Percentiles rank a stretch among this genome's conserved stretches.
These are phyloP conservation scores for Zygothrica quintamaculata DNA, from an alignment of 2,888 invertebrate genomes.

Conservation along the genomic window DNA sequence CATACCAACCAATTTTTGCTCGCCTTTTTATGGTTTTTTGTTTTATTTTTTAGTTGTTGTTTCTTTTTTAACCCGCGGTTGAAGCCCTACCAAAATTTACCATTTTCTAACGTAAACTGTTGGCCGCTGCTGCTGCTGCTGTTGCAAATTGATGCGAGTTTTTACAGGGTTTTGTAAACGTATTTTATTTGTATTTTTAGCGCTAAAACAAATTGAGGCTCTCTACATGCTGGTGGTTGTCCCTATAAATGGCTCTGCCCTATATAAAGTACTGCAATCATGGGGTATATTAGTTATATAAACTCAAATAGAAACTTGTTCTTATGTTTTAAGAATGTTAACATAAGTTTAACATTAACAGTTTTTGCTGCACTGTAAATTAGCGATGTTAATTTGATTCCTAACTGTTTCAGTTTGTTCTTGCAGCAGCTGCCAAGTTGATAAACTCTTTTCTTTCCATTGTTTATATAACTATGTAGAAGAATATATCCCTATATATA, in stretches of 20 bases:
- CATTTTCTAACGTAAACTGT: slow-evolving; percentile 76
- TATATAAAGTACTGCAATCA: slow-evolving; percentile 17
- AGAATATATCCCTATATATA: slow-evolving; percentile 44
- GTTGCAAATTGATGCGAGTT: slow-evolving; percentile 71
- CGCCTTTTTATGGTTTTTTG: no score
- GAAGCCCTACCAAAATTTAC: slow-evolving; percentile 55
- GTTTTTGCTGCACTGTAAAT: no score
- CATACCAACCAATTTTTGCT: no score
- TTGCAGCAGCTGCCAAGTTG: slow-evolving; percentile 18
- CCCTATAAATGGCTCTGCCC: slow-evolving; percentile 39
- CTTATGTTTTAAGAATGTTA: neutral
- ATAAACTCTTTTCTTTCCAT: slow-evolving; percentile 31
- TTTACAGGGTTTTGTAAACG: slow-evolving; percentile 37
- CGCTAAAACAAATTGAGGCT: slow-evolving; percentile 79
- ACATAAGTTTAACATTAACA: no score
- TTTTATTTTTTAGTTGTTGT: slow-evolving; percentile 68
- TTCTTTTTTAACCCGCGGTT: slow-evolving; percentile 53
- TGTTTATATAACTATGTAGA: slow-evolving; percentile 24
- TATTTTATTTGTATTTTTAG: slow-evolving; percentile 78
- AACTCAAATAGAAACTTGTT: neutral
- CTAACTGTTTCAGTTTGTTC: neutral
- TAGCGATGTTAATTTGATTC: neutral
- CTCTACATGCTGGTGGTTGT: slow-evolving; percentile 42
- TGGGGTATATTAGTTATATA: slow-evolving; percentile 10
- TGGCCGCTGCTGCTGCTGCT: slow-evolving; percentile 60